phyloP scores from a whole-genome alignment of 2,113 vertebrate species.

The Zapus hudsonius region DNA sequence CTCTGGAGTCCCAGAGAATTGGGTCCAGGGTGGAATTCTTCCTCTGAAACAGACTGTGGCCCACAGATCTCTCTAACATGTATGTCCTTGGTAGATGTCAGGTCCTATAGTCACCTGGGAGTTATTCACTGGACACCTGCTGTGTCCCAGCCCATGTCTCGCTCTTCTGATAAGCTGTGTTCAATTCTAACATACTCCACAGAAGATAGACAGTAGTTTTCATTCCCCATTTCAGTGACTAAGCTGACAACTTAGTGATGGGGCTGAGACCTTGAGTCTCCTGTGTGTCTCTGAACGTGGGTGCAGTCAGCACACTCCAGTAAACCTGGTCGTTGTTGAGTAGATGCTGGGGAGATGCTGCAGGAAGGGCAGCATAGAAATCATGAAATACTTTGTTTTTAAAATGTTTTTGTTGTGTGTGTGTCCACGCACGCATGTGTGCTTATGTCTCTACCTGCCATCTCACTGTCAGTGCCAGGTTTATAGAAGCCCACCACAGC shows the following conservation, averaged over 20 bases:
- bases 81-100: rapidly evolving
- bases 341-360: background rate
- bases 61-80: background rate
- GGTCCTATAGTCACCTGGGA: background rate
- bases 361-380: too few relatives aligned
- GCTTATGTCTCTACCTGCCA: too few relatives aligned
- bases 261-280: too few relatives aligned
- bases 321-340: rapidly evolving
- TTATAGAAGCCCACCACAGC: too few relatives aligned
- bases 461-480: too few relatives aligned
- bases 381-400: too few relatives aligned
- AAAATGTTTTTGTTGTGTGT: too few relatives aligned
- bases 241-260: background rate
- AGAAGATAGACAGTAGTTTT: too few relatives aligned
- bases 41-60: background rate
- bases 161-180: background rate
- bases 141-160: background rate
- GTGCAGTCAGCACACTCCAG: rapidly evolving
- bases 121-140: rapidly evolving
- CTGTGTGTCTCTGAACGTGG: background rate
- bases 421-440: too few relatives aligned
- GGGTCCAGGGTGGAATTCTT: background rate
- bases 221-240: background rate
- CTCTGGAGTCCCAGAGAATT: background rate
- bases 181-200: background rate